Evolutionary conservation across 2,797 vertebrate species (phyloP).

Genomic region (Sebastes itinus): DNA sequence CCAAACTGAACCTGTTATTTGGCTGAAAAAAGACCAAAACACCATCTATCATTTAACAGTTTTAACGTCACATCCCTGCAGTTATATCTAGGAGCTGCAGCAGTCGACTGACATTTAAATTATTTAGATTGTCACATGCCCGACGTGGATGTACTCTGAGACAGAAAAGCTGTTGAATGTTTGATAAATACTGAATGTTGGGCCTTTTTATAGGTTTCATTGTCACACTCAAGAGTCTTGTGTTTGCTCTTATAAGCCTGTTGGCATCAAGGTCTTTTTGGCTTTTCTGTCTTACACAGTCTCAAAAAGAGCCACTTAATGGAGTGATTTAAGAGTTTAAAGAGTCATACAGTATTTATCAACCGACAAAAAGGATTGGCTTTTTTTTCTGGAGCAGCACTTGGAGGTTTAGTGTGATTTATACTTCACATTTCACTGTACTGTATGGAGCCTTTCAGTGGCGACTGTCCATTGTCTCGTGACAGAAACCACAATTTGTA

Average conservation of each 20-base stretch:
- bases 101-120: neutral
- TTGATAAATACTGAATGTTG: neutral
- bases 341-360: neutral
- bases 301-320: conserved; percentile 4
- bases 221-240: neutral
- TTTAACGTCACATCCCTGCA: neutral
- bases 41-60: neutral
- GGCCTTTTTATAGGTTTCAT: neutral
- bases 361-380: neutral
- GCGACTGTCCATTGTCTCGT: conserved; percentile 39
- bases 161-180: neutral
- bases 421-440: conserved; percentile 19
- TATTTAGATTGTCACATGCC: neutral
- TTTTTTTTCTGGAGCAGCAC: conserved; percentile 1
- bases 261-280: neutral
- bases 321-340: conserved; percentile 4
- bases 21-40: neutral
- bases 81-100: neutral
- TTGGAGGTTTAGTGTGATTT: conserved; percentile 16
- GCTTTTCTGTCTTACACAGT: conserved; percentile 1
- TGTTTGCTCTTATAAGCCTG: neutral
- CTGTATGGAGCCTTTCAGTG: conserved; percentile 27
- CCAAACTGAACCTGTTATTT: neutral
- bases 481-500: conserved; percentile 52
- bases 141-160: neutral